Evolutionary conservation across 2,888 invertebrate genomes (phyloP).

Genomic region (Epirrhoe tristata): DNA sequence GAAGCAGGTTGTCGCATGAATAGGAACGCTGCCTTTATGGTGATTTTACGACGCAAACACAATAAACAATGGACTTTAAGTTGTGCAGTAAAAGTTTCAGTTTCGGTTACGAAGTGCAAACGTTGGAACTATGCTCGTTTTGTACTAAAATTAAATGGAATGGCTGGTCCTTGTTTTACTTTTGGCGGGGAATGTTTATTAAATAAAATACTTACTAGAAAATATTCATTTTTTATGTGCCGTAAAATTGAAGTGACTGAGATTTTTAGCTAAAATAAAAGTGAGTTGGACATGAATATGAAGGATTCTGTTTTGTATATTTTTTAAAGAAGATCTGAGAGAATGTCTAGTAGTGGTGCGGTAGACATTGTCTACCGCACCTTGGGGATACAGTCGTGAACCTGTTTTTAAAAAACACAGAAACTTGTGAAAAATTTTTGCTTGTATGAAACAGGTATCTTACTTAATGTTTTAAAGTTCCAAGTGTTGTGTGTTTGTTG

Average conservation of each 20-base stretch:
- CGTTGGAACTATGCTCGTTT: slow-evolving; percentile 31
- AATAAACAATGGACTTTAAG: slow-evolving; percentile 41
- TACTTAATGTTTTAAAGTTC: no score
- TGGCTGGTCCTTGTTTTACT: slow-evolving; percentile 19
- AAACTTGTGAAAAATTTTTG: no score
- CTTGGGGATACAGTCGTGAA: no score
- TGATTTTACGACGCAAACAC: slow-evolving; percentile 43
- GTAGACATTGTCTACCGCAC: no score
- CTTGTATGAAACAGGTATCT: no score
- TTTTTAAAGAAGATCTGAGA: no score
- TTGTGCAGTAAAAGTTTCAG: slow-evolving; percentile 37
- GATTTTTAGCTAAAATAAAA: neutral
- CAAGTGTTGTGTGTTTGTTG: no score
- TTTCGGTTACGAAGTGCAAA: slow-evolving; percentile 35
- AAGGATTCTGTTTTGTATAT: no score
- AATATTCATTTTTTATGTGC: neutral
- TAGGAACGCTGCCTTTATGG: slow-evolving; percentile 27
- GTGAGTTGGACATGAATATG: no score
- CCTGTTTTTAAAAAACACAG: no score
- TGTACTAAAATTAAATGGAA: slow-evolving; percentile 35
- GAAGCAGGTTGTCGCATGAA: slow-evolving; percentile 14
- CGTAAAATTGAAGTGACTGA: neutral
- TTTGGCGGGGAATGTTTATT: slow-evolving; percentile 23
- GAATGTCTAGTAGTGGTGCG: no score
- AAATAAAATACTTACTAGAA: slow-evolving; percentile 2